Base-by-base conservation (phyloP, 1,140 invertebrate genomes). In the Teleogryllus occipitalis region DNA sequence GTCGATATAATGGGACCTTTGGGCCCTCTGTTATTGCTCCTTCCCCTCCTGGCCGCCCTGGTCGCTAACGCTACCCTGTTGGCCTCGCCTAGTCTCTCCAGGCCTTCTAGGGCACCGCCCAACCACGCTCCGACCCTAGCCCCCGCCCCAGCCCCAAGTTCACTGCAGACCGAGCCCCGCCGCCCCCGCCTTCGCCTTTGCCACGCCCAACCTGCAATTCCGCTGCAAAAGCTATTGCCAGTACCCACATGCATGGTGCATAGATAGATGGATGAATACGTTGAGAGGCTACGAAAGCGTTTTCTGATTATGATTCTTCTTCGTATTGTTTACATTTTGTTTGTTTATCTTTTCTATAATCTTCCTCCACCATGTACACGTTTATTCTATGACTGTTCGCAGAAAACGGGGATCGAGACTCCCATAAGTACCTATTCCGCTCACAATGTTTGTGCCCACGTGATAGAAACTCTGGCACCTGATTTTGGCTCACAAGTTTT, bases 221-320 rank as follows among this genome's bases (percentile, higher is more conserved):
- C 54, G 7, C 54, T 18, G 54, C 18, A 10, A 65, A 65, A 65
- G 49, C 46, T 74, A 54, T 27, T 72, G 72, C 15, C n/a, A 27
- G 47, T 48, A 78, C 78, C 48, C 21, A 74, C 15, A 27, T 77
- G 79, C 79, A 80, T 80, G 79, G 79, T 80, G 75, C 79, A 80
- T 74, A 80, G 79, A 80, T 80, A 80, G 76, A 77, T 77, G 54
- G 18, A 65, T 65, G 54, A 65, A 65, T 65, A 14, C 54, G 10
- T 10, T 65, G 18, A 10, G 54, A 65, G 54, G 54, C 54, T 65
- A 65, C 18, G 10, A 65, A 65, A 65, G 54, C 10, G 54, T 65
- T 65, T 65, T 65, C 54, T 65, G 27, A 39, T 39, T 39, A 39
- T 39, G 27, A 39, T 39, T 39, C 27, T 39, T 39, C 27, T 39